Percentiles rank a stretch among this genome's conserved stretches.
These are phyloP conservation scores for Allacma fusca DNA, from an alignment of 2,888 invertebrate species.

Conservation along the genomic window DNA sequence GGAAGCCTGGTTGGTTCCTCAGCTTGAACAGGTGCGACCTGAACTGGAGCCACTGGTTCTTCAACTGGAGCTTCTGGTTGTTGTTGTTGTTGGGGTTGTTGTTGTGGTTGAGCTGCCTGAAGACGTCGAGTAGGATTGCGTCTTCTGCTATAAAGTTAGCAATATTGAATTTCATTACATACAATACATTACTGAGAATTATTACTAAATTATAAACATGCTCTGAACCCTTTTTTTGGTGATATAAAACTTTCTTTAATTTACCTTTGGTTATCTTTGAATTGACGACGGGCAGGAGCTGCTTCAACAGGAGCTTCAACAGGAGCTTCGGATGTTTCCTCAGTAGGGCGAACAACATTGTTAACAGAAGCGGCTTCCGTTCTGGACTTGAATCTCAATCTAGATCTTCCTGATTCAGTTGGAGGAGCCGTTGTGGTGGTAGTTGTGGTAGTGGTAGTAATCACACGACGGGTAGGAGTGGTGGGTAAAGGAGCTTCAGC, in stretches of 20 bases:
- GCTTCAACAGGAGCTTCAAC: conserved; percentile 29
- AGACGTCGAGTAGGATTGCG: conserved; percentile 29
- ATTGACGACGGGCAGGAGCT: conserved; percentile 20
- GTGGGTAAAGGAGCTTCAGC: conserved; percentile 1
- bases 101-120: not conserved
- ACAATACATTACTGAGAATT: too few species aligned
- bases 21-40: not conserved
- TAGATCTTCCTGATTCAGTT: conserved; percentile 25
- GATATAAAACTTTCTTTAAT: too few species aligned
- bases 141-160: conserved; percentile 11
- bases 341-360: conserved; percentile 32
- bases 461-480: not conserved
- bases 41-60: not conserved
- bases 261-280: conserved; percentile 26
- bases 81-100: conserved; percentile 22
- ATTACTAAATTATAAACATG: too few species aligned
- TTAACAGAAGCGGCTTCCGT: conserved; percentile 34
- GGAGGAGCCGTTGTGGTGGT: conserved; percentile 35
- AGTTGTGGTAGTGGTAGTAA: conserved; percentile 33
- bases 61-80: conserved; percentile 22
- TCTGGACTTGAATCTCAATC: conserved; percentile 25
- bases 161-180: not conserved
- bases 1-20: conserved; percentile 17
- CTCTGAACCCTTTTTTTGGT: too few species aligned
- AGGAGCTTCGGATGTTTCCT: conserved; percentile 31